Conservation (phyloP, 2,797 vertebrate species). For the Hemitrygon akajei region DNA sequence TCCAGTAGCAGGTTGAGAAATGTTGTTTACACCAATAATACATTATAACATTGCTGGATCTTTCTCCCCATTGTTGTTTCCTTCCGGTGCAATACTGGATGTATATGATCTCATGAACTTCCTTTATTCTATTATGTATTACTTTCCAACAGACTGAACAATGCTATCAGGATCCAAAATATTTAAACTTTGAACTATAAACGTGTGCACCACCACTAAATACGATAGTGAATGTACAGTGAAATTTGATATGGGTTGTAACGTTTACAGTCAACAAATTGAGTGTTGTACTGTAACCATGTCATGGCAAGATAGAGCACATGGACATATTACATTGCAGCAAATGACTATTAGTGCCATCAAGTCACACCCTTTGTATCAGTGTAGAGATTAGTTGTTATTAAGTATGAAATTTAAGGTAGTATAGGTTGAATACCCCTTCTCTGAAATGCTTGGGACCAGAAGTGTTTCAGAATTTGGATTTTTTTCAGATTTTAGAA, state of each 20-base stretch:
- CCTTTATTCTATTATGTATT: neutral
- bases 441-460: too few relatives aligned
- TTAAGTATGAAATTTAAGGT: neutral
- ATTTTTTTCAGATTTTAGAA: too few relatives aligned
- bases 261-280: neutral
- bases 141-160: neutral
- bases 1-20: slow-evolving; percentile 41
- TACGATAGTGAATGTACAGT: neutral
- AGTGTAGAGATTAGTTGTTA: neutral
- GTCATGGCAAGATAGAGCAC: neutral
- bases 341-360: neutral
- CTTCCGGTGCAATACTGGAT: neutral
- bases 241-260: neutral
- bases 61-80: neutral
- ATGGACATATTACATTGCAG: neutral
- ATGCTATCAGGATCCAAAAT: neutral
- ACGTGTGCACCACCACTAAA: neutral
- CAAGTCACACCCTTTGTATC: neutral
- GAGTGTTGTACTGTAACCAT: neutral
- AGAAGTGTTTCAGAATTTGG: too few relatives aligned
- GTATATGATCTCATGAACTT: neutral
- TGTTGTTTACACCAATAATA: slow-evolving; percentile 49
- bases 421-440: too few relatives aligned
- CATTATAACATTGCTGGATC: neutral
- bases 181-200: neutral